Conservation (phyloP, 2,888 invertebrate species). For the Pristionchus japonicus region DNA sequence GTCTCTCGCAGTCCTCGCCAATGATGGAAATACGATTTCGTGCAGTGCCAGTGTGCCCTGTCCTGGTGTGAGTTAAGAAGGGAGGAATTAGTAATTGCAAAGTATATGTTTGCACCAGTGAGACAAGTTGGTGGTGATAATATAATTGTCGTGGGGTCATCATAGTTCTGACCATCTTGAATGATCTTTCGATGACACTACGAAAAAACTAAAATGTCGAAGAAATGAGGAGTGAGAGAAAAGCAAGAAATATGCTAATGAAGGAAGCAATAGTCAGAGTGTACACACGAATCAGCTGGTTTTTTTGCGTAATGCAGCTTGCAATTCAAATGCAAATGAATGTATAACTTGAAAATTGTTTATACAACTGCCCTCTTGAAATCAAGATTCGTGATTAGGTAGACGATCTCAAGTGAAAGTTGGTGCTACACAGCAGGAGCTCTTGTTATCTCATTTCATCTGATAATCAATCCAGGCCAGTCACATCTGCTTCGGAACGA, state of each 20-base stretch:
- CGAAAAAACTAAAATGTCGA: too few relatives aligned
- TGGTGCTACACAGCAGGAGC: not conserved
- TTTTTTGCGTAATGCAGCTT: too few relatives aligned
- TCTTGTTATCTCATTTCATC: not conserved
- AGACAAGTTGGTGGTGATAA: too few relatives aligned
- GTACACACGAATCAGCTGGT: not conserved
- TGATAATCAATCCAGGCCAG: not conserved
- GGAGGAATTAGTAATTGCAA: too few relatives aligned
- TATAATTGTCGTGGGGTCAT: too few relatives aligned
- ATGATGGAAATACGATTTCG: slow-evolving; percentile 50
- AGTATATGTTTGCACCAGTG: too few relatives aligned
- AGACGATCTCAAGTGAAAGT: not conserved
- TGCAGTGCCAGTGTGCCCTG: slow-evolving; percentile 58
- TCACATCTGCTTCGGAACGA: slow-evolving; percentile 60
- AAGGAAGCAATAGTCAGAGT: not conserved
- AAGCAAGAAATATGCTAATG: not conserved
- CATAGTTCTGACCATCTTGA: too few relatives aligned
- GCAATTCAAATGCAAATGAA: not conserved
- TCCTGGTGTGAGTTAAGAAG: slow-evolving; percentile 54
- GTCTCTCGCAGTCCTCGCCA: slow-evolving; percentile 57
- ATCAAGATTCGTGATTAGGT: too few relatives aligned
- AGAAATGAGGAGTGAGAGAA: too few relatives aligned
- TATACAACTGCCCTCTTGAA: too few relatives aligned
- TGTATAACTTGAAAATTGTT: too few relatives aligned
- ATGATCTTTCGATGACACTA: too few relatives aligned